These are phyloP conservation scores for Agrotis ipsilon DNA, from an alignment of 2,888 invertebrate species.

Conservation along the genomic window DNA sequence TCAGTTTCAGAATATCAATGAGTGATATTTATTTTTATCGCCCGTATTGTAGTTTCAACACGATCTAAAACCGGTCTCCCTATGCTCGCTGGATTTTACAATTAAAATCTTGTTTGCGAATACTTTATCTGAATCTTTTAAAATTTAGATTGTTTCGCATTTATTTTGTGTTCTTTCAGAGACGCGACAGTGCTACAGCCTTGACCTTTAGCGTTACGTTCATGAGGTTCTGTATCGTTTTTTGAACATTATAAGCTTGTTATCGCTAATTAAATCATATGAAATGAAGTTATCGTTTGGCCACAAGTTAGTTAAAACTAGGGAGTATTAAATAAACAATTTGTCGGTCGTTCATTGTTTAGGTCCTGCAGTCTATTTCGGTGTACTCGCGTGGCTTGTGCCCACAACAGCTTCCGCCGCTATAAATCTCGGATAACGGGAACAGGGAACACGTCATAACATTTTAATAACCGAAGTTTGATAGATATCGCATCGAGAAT, in stretches of 20 bases:
- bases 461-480: slow-evolving; percentile 58
- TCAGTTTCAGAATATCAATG: slow-evolving; percentile 68
- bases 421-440: slow-evolving; percentile 65
- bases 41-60: slow-evolving; percentile 60
- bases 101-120: slow-evolving; percentile 58
- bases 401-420: slow-evolving; percentile 60
- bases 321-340: slow-evolving; percentile 18
- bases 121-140: slow-evolving; percentile 36
- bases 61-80: slow-evolving; percentile 61
- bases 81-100: slow-evolving; percentile 51
- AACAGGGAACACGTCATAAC: slow-evolving; percentile 63
- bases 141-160: slow-evolving; percentile 29
- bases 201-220: slow-evolving; percentile 59
- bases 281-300: slow-evolving; percentile 47
- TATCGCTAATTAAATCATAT: slow-evolving; percentile 65
- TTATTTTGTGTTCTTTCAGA: slow-evolving; percentile 51
- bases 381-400: slow-evolving; percentile 46
- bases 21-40: slow-evolving; percentile 67
- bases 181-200: slow-evolving; percentile 48
- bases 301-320: slow-evolving; percentile 26
- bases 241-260: slow-evolving; percentile 55
- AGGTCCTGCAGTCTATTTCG: slow-evolving; percentile 55
- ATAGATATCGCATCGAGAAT: slow-evolving; percentile 48
- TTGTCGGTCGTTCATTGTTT: slow-evolving; percentile 47
- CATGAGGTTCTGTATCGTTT: slow-evolving; percentile 48